phyloP scores from a whole-genome alignment of 2,797 vertebrate genomes.

The Lacerta bilineata region DNA sequence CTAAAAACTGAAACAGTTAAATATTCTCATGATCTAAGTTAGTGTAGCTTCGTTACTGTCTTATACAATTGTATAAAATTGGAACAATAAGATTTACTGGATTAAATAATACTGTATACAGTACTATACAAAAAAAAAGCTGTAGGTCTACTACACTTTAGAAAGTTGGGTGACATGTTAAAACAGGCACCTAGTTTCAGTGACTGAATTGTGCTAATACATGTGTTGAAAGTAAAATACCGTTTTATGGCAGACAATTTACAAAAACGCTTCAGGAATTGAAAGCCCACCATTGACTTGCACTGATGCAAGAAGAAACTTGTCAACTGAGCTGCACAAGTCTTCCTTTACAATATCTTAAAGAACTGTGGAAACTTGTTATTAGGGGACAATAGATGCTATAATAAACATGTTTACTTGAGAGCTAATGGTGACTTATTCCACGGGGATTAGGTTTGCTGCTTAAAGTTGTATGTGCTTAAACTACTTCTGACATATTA shows the following conservation, averaged over 20 bases:
- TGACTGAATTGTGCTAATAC: conserved; percentile 39
- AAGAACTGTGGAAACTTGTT: background rate
- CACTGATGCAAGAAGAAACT: conserved; percentile 63
- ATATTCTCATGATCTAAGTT: conserved; percentile 7
- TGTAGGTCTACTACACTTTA: conserved; percentile 17
- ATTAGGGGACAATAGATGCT: conserved; percentile 45
- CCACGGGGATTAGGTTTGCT: too few relatives aligned
- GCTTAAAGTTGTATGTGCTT: background rate
- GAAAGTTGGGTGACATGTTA: conserved; percentile 53
- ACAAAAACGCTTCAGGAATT: conserved; percentile 51
- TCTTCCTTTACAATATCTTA: background rate
- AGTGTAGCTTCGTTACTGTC: background rate
- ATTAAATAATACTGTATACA: conserved; percentile 3
- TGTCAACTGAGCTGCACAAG: conserved; percentile 42
- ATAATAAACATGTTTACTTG: background rate
- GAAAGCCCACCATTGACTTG: conserved; percentile 24
- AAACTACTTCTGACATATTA: background rate
- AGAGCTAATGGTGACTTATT: background rate
- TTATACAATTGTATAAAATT: conserved; percentile 15
- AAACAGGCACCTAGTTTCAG: conserved; percentile 56
- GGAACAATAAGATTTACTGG: background rate
- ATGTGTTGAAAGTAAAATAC: conserved; percentile 39
- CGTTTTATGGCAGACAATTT: conserved; percentile 43
- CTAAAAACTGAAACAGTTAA: conserved; percentile 23
- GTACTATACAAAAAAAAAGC: background rate